These are phyloP conservation scores for Erpobdella octoculata DNA, from an alignment of 2,888 invertebrate species.

Conservation along the genomic window DNA sequence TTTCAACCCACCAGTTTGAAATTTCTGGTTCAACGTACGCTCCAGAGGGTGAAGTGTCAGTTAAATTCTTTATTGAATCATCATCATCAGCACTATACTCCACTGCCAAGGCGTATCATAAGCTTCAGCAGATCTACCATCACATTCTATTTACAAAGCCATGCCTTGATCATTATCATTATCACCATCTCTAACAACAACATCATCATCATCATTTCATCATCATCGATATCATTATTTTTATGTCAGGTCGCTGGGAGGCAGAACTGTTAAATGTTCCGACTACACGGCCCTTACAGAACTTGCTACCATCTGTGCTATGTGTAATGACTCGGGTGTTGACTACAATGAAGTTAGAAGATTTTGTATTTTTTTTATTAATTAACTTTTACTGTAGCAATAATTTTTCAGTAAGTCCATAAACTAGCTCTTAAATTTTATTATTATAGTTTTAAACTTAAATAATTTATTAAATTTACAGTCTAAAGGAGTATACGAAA, in stretches of 20 bases:
- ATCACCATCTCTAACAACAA: too few species aligned
- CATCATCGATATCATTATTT: background rate
- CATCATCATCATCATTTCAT: too few species aligned
- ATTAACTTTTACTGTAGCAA: background rate
- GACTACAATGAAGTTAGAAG: constrained; percentile 79
- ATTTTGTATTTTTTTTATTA: background rate
- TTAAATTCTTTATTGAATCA: constrained; percentile 30
- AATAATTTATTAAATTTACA: constrained; percentile 36
- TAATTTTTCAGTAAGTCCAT: too few species aligned
- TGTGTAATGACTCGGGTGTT: constrained; percentile 99
- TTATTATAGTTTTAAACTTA: background rate
- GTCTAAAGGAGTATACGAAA: constrained; percentile 93
- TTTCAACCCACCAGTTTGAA: constrained; percentile 88
- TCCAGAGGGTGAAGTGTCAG: constrained; percentile 82
- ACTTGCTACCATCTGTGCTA: constrained; percentile 87
- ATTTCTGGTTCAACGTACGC: constrained; percentile 98
- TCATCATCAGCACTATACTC: too few species aligned
- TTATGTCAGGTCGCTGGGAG: constrained; percentile 63
- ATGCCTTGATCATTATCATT: too few species aligned
- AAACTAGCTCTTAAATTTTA: too few species aligned
- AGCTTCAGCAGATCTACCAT: too few species aligned
- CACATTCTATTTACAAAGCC: too few species aligned
- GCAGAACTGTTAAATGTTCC: constrained; percentile 72
- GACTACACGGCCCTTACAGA: constrained; percentile 89
- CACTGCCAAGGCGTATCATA: too few species aligned